These are phyloP conservation scores for Euphysa ruthae DNA, from an alignment of 30 jellyfish, hydroid and myxozoan species.

Conservation along the genomic window DNA sequence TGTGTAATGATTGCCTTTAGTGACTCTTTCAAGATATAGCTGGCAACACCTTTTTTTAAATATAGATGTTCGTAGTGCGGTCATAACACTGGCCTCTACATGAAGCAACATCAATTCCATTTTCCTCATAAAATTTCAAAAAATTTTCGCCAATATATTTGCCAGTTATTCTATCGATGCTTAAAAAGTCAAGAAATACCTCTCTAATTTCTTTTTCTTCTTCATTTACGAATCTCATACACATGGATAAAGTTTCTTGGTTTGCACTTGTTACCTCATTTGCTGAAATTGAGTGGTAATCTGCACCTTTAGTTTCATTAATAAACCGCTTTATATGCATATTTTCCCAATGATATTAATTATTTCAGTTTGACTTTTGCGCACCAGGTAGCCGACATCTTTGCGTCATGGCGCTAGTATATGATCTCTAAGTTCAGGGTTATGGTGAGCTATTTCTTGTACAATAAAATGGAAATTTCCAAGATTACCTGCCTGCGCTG, in stretches of 20 bases:
- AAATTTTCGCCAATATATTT: not conserved
- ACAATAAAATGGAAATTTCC: no score
- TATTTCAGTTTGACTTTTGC: not conserved
- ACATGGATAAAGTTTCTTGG: no score
- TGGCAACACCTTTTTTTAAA: not conserved
- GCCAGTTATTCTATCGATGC: not conserved
- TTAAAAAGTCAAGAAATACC: not conserved
- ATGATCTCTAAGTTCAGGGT: not conserved
- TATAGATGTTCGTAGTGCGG: not conserved
- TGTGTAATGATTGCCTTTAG: no score
- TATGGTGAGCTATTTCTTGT: no score
- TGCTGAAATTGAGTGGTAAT: no score
- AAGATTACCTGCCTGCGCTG: not conserved
- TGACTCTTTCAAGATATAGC: no score
- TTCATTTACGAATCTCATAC: not conserved
- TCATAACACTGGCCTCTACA: slow-evolving; percentile 2
- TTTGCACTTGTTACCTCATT: no score
- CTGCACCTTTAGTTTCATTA: no score
- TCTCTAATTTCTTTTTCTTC: not conserved
- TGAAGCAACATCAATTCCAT: no score
- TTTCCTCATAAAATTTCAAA: no score
- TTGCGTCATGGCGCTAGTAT: not conserved
- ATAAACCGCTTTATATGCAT: no score
- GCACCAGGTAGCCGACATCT: not conserved
- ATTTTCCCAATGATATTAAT: not conserved